Evolutionary conservation across 2,797 vertebrate genomes (phyloP).

Genomic region (Gymnoscopelus braueri): DNA sequence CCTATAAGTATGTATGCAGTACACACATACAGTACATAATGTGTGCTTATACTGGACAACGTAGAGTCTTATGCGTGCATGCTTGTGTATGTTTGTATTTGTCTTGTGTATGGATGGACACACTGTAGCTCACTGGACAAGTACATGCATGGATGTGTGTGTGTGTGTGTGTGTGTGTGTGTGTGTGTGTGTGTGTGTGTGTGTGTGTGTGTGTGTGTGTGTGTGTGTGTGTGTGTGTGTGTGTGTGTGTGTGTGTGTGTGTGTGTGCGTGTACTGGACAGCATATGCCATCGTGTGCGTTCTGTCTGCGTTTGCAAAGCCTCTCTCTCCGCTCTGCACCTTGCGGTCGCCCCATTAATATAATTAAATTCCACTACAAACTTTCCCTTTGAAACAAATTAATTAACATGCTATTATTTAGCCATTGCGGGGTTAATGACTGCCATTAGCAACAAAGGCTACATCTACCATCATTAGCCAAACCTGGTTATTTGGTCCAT

Average conservation of each 20-base stretch:
- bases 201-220: conserved; percentile 13
- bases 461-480: conserved; percentile 94
- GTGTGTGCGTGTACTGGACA: conserved; percentile 6
- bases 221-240: conserved; percentile 9
- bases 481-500: conserved; percentile 99
- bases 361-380: conserved; percentile 84
- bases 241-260: not conserved
- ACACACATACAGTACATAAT: too few species aligned
- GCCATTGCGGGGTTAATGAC: conserved; percentile 90
- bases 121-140: not conserved
- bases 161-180: not conserved
- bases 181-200: conserved; percentile 5
- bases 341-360: conserved; percentile 77
- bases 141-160: not conserved
- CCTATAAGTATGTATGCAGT: not conserved
- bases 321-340: conserved; percentile 60
- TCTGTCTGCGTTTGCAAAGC: conserved; percentile 49
- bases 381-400: conserved; percentile 85
- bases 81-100: conserved; percentile 5
- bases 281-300: conserved; percentile 31
- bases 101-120: conserved; percentile 5
- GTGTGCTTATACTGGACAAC: too few species aligned
- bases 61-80: not conserved
- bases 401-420: conserved; percentile 89
- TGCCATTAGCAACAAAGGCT: conserved; percentile 92